These are phyloP conservation scores for western clawed frog (Xenopus tropicalis) DNA, from an alignment of 2,113 vertebrate species.

Conservation along the genomic window DNA sequence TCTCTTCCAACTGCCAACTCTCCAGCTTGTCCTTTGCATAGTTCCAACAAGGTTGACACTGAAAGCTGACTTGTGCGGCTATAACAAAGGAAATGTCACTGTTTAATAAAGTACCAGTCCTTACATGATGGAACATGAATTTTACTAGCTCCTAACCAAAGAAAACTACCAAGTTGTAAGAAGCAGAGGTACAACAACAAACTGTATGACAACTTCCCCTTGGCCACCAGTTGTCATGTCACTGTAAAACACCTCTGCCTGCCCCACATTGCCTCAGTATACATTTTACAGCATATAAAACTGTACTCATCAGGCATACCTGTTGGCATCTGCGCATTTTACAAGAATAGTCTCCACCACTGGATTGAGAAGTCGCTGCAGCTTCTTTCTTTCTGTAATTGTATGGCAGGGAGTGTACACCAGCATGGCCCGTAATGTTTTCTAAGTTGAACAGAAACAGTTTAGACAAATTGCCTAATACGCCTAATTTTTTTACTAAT, in stretches of 20 bases:
- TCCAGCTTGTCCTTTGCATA: constrained; percentile 85
- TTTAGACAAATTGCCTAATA: too few relatives aligned
- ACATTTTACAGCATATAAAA: too few relatives aligned
- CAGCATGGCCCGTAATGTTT: constrained; percentile 88
- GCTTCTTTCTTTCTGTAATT: constrained; percentile 69
- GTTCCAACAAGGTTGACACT: constrained; percentile 80
- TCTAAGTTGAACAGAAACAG: constrained; percentile 56
- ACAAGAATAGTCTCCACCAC: constrained; percentile 85
- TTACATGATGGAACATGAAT: too few relatives aligned
- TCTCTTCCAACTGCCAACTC: constrained; percentile 86
- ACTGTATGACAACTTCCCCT: too few relatives aligned
- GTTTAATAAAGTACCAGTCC: neutral
- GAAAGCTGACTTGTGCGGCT: constrained; percentile 89
- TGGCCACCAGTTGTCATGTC: too few relatives aligned
- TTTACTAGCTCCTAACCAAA: neutral
- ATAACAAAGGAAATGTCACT: constrained; percentile 13
- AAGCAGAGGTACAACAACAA: too few relatives aligned
- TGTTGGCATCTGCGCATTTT: constrained; percentile 87
- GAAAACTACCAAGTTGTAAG: too few relatives aligned
- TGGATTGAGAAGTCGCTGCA: constrained; percentile 81
- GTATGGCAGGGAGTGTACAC: constrained; percentile 86
- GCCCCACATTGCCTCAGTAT: too few relatives aligned
- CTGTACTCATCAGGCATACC: constrained; percentile 57
- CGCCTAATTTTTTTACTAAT: too few relatives aligned
- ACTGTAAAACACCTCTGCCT: too few relatives aligned